Evolutionary conservation across 2,888 invertebrate species (phyloP).

Genomic region (Andrena haemorrhoa): DNA sequence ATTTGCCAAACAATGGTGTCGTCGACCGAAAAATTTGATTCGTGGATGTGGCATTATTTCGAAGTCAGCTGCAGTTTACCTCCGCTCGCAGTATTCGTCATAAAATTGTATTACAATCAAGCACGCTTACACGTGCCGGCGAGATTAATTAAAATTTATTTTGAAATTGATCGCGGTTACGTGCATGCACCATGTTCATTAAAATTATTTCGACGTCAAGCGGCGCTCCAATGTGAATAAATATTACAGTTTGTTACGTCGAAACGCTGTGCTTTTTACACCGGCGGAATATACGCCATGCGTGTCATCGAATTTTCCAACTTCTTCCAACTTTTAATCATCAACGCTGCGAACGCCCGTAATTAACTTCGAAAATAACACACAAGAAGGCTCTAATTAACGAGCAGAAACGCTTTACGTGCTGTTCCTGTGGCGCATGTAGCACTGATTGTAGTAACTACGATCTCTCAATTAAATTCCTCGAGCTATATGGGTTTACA

Average conservation of each 20-base stretch:
- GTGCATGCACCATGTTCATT: slow-evolving; percentile 11
- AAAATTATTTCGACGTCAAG: slow-evolving; percentile 34
- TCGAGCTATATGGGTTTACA: no score
- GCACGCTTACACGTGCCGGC: background rate
- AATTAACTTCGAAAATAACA: background rate
- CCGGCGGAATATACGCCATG: background rate
- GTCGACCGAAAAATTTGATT: background rate
- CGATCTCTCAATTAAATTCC: no score
- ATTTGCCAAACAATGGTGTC: background rate
- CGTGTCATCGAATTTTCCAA: background rate
- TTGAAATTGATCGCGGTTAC: slow-evolving; percentile 26
- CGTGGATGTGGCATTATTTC: background rate
- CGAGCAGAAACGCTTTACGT: background rate
- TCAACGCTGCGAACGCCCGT: background rate
- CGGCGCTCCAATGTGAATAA: slow-evolving; percentile 7
- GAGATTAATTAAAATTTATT: slow-evolving; percentile 43
- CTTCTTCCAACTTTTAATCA: slow-evolving; percentile 6
- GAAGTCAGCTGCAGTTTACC: background rate
- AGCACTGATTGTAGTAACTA: no score
- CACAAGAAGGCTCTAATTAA: background rate
- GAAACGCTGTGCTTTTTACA: background rate
- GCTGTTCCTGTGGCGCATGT: no score
- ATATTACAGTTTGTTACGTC: slow-evolving; percentile 10
- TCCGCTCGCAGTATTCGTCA: background rate
- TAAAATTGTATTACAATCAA: slow-evolving; percentile 7